Evolutionary conservation across 2,113 vertebrate species (phyloP).

Genomic region (Todiramphus saurophagus): DNA sequence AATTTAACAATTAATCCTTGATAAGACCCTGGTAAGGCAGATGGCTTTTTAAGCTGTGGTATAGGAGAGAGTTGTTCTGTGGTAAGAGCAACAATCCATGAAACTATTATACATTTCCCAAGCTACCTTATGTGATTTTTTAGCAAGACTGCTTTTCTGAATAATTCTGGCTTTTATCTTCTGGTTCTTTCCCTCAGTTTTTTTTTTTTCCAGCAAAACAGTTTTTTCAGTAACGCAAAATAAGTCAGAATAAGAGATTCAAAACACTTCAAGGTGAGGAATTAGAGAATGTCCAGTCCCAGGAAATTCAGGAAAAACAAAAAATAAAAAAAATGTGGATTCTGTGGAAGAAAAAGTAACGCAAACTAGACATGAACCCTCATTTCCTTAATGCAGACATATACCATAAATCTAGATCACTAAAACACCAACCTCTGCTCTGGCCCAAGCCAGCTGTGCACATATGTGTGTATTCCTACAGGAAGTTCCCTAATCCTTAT

Average conservation of each 20-base stretch:
- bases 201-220: not conserved
- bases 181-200: not conserved
- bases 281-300: not conserved
- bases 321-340: not conserved
- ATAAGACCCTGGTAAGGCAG: not conserved
- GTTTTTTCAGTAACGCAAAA: not conserved
- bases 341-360: not conserved
- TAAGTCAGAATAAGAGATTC: not conserved
- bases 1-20: not conserved
- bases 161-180: not conserved
- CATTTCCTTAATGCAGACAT: not conserved
- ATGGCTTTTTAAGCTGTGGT: not conserved
- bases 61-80: not conserved
- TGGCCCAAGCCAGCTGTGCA: not conserved
- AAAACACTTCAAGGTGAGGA: not conserved
- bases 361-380: not conserved
- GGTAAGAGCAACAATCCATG: not conserved
- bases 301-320: not conserved
- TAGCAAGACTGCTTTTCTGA: not conserved
- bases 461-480: not conserved
- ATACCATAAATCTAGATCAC: not conserved
- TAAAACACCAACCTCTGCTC: not conserved
- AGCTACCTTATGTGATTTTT: not conserved
- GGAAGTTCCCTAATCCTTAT: not conserved
- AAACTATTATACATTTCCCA: not conserved